Percentiles rank a stretch among this genome's conserved stretches.
These are phyloP conservation scores for Latrodectus geometricus DNA, from an alignment of 1,140 invertebrate species.

Conservation along the genomic window DNA sequence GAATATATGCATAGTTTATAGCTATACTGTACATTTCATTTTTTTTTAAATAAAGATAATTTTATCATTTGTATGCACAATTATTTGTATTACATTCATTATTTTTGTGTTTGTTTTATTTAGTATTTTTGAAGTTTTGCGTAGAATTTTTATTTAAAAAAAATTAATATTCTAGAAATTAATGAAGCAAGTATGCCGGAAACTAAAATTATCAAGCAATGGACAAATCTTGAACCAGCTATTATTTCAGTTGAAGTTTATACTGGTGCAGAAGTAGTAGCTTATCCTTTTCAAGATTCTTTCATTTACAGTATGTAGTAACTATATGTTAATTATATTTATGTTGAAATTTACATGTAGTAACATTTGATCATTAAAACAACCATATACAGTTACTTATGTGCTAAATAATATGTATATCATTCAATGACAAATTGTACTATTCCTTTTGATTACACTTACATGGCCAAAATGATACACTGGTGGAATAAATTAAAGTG, in stretches of 20 bases:
- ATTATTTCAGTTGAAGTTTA: constrained; percentile 46
- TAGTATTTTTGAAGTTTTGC: background rate
- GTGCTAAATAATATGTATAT: too few species aligned
- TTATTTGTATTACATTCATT: background rate
- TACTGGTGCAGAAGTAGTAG: constrained; percentile 50
- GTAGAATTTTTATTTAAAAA: background rate
- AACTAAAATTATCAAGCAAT: constrained; percentile 48
- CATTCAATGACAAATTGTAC: too few species aligned
- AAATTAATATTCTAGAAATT: background rate
- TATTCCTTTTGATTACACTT: too few species aligned
- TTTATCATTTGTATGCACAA: background rate
- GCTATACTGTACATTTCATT: background rate
- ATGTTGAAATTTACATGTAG: too few species aligned
- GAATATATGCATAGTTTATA: background rate
- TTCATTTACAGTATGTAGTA: background rate
- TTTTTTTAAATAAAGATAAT: background rate
- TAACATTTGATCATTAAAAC: too few species aligned
- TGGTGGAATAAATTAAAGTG: too few species aligned
- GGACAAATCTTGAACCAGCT: constrained; percentile 24
- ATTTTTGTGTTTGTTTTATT: background rate
- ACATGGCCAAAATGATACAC: too few species aligned
- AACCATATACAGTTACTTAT: too few species aligned
- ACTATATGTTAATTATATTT: too few species aligned
- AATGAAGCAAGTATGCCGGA: constrained; percentile 12
- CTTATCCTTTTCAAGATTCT: constrained; percentile 44